These are phyloP conservation scores for Hyperopisus bebe DNA, from an alignment of 2,113 vertebrate species.

Conservation along the genomic window DNA sequence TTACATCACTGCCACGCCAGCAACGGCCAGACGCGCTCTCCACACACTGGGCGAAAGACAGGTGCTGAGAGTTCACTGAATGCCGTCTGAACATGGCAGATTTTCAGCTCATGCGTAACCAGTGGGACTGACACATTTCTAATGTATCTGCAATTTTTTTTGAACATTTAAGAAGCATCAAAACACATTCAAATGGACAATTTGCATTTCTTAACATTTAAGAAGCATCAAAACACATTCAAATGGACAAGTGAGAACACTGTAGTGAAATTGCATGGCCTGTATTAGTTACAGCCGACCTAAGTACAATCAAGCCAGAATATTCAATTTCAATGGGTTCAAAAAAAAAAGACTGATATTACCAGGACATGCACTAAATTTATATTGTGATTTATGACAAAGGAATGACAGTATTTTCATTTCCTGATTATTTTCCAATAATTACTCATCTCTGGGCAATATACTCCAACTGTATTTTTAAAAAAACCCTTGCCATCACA, in stretches of 20 bases:
- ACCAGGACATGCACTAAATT: background rate
- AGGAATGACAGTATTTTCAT: background rate
- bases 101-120: background rate
- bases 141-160: background rate
- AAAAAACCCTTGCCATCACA: background rate
- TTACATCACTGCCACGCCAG: conserved; percentile 18
- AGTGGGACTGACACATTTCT: background rate
- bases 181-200: background rate
- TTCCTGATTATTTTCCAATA: background rate
- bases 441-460: conserved; percentile 2
- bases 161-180: background rate
- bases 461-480: background rate
- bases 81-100: background rate
- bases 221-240: background rate
- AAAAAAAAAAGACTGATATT: background rate
- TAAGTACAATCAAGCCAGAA: background rate
- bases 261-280: background rate
- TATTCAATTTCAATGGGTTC: background rate
- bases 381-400: background rate
- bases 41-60: background rate
- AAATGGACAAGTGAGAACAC: background rate
- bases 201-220: background rate
- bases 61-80: background rate
- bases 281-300: background rate
- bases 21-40: conserved; percentile 19